A percentile compares a stretch with the other conserved stretches of the same genome.
phyloP scores from a whole-genome alignment of 2,888 invertebrate species.

The Drosophila demipolita region DNA sequence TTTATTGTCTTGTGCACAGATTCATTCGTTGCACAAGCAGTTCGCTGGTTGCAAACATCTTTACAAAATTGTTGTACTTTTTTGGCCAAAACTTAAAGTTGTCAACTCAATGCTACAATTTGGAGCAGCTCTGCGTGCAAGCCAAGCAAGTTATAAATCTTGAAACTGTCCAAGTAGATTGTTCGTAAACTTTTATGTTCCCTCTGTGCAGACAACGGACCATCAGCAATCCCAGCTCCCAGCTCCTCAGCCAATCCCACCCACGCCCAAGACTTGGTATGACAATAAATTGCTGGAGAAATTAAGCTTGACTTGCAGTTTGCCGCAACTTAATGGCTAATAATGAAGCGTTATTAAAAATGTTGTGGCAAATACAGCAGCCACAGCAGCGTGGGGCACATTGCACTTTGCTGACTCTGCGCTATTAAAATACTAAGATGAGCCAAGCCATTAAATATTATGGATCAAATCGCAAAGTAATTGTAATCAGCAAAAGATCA shows the following conservation, averaged over 20 bases:
- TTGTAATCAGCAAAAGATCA: conserved; percentile 20
- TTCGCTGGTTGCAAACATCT: too few relatives aligned
- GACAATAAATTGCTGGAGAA: conserved; percentile 40
- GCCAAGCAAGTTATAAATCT: conserved; percentile 32
- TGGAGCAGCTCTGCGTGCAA: conserved; percentile 1
- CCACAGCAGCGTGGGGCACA: neutral
- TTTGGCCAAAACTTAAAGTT: conserved; percentile 17
- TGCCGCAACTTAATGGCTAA: conserved; percentile 57
- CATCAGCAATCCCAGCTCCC: neutral
- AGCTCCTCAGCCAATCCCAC: neutral
- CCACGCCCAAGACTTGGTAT: neutral
- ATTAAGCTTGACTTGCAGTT: conserved; percentile 56
- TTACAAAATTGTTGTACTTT: conserved; percentile 1
- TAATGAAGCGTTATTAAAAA: conserved; percentile 68
- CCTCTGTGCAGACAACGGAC: conserved; percentile 3
- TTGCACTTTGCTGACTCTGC: conserved; percentile 7
- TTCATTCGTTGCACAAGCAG: neutral
- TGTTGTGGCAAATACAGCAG: conserved; percentile 15
- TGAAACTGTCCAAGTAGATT: conserved; percentile 36
- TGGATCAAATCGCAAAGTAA: conserved; percentile 9
- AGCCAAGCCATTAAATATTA: conserved; percentile 5
- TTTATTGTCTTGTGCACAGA: neutral
- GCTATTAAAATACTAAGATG: conserved; percentile 12
- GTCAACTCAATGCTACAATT: conserved; percentile 27
- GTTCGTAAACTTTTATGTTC: conserved; percentile 39